A percentile compares a stretch with the other conserved stretches of the same genome.
These are phyloP conservation scores for Parazoanthus atlanticus DNA, from an alignment of 92 coral and sea anemone species.

Conservation along the genomic window DNA sequence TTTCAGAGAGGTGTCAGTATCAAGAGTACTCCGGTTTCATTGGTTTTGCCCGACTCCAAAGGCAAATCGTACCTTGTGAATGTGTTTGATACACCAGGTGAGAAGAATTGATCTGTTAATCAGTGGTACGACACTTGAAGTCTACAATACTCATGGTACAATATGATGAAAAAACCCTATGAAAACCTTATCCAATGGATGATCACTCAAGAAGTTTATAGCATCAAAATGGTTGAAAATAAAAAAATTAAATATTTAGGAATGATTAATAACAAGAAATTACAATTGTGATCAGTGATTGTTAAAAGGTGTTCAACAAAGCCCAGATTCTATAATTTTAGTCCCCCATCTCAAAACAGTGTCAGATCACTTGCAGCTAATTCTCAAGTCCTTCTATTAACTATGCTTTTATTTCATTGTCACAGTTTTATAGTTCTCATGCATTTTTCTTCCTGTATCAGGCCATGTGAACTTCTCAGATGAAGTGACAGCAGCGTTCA, in stretches of 20 bases:
- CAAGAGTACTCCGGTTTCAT: slow-evolving; percentile 93
- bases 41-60: slow-evolving; percentile 95
- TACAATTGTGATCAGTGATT: neutral
- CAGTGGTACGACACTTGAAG: too few relatives aligned
- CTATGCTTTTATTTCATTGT: neutral
- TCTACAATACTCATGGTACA: neutral
- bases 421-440: neutral
- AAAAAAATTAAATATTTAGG: neutral
- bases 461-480: slow-evolving; percentile 99
- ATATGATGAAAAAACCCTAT: neutral
- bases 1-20: slow-evolving; percentile 94
- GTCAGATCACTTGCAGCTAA: neutral
- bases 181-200: too few relatives aligned
- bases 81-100: slow-evolving; percentile 97
- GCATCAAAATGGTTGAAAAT: too few relatives aligned
- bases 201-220: too few relatives aligned
- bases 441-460: slow-evolving; percentile 1
- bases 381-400: too few relatives aligned
- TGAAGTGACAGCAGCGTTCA: slow-evolving; percentile 96
- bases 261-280: neutral
- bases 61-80: slow-evolving; percentile 92
- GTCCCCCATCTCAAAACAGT: neutral
- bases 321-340: too few relatives aligned
- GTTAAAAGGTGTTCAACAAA: neutral
- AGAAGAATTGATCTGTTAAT: neutral